Evolutionary conservation across 1,140 invertebrate species (phyloP), one percentile per base, ranked within the genome.

Genomic region (Odontomachus brunneus): DNA sequence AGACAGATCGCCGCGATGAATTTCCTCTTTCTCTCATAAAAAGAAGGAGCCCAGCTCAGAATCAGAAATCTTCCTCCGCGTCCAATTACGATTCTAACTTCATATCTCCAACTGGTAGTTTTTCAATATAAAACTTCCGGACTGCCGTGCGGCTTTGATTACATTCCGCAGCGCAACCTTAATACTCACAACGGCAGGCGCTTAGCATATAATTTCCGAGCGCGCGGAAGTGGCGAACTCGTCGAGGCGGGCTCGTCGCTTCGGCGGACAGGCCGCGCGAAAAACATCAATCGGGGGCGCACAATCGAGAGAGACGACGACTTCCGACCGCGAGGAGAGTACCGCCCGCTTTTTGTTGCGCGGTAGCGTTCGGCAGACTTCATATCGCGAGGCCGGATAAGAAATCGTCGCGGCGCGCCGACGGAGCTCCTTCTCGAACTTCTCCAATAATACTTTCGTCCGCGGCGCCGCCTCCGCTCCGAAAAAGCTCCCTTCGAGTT

Each of bases 371-470:
- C 51, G 63, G 38, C 0, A 44, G 38, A 57, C 17, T 24, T 71
- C 75, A 78, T 69, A 57, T 78, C 65, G 14, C 33, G 9, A n/a
- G 48, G 14, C 7, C 24, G 51, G 63, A 57, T 69, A 78, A 69
- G 75, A 78, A 57, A 69, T 69, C 49, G 75, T 17, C 51, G 49
- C 44, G 7, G 38, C 49, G 19, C 24, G 29, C 2, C 29, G 29
- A 33, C 29, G 29, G 29, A 5, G 38, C 38, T 44, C 38, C 38
- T 53, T 33, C 51, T 15, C 74, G 15, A 80, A 80, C 75, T 80
- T 80, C 75, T 80, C 65, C 65, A 80, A 80, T 80, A 80, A 80
- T 44, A 71, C 65, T 71, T 71, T 80, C 33, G 14, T 29, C 60
- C 62, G 74, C 49, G 24, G 3, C 19, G 19, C 15, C 48, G 59